A percentile compares a stretch with the other conserved stretches of the same genome.
Evolutionary conservation across 2,888 invertebrate species (phyloP).

Genomic region (Microctonus aethiopoides): DNA sequence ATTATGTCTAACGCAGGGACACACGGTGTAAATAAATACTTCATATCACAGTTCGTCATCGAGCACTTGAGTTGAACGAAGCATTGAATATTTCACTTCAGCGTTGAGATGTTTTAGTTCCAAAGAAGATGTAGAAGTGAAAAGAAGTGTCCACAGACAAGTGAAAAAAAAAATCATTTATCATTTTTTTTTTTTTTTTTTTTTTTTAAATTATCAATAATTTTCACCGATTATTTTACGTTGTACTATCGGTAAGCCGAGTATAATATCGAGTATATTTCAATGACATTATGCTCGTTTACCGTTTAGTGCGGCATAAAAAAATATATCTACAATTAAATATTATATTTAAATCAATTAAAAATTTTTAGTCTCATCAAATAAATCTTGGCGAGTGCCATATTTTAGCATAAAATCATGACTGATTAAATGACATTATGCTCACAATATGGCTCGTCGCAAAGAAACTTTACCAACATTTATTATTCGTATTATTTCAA

Average conservation of each 20-base stretch:
- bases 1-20: conserved; percentile 56
- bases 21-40: conserved; percentile 59
- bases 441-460: conserved; percentile 56
- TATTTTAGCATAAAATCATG: conserved; percentile 59
- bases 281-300: conserved; percentile 61
- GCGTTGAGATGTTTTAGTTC: conserved; percentile 23
- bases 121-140: conserved; percentile 25
- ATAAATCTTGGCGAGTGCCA: conserved; percentile 48
- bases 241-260: conserved; percentile 60
- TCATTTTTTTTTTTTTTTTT: not conserved
- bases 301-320: conserved; percentile 47
- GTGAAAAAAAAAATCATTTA: not conserved
- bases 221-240: conserved; percentile 25
- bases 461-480: conserved; percentile 27
- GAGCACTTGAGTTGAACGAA: conserved; percentile 43
- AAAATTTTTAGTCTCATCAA: not conserved
- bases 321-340: conserved; percentile 7
- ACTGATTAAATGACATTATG: conserved; percentile 54
- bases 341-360: not conserved
- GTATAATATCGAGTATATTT: conserved; percentile 52
- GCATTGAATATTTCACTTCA: conserved; percentile 24
- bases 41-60: conserved; percentile 56
- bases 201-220: not conserved
- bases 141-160: conserved; percentile 5
- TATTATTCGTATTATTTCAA: not conserved